These are phyloP conservation scores for Melanerpes formicivorus DNA, from an alignment of 2,113 vertebrate genomes.

Conservation along the genomic window DNA sequence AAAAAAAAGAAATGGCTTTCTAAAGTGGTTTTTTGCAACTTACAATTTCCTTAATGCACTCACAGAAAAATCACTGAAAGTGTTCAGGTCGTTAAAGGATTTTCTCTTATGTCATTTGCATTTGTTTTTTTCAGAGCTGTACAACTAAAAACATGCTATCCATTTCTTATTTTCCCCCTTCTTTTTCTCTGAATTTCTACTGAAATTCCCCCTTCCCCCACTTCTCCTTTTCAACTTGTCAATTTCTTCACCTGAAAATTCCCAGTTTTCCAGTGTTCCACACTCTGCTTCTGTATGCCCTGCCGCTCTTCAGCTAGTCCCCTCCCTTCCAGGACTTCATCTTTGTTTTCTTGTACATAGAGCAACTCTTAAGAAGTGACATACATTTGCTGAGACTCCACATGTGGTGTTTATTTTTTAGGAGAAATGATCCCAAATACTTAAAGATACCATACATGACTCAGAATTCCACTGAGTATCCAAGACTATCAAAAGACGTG, in stretches of 20 bases:
- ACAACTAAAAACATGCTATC: not conserved
- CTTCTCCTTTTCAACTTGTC: not conserved
- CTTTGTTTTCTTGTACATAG: not conserved
- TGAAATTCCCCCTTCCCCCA: rapidly evolving
- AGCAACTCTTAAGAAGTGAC: not conserved
- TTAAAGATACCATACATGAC: not conserved
- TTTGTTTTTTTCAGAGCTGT: not conserved
- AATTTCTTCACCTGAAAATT: not conserved
- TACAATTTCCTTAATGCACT: not conserved
- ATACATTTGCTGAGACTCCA: not conserved
- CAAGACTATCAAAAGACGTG: not conserved
- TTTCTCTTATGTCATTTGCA: not conserved
- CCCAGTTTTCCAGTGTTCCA: not conserved
- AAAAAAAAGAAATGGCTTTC: constrained; percentile 16
- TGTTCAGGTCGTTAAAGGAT: not conserved
- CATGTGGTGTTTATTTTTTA: not conserved
- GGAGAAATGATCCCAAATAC: not conserved
- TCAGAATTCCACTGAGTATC: not conserved
- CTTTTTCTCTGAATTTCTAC: not conserved
- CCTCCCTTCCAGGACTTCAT: not conserved
- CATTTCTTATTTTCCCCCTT: not conserved
- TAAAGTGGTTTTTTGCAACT: not conserved
- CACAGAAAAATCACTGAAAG: not conserved
- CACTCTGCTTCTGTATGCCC: not conserved
- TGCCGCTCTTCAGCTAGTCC: not conserved